Evolutionary conservation across 1,140 invertebrate species (phyloP), one percentile per base, ranked within the genome.

Genomic region (Bombus turneri): DNA sequence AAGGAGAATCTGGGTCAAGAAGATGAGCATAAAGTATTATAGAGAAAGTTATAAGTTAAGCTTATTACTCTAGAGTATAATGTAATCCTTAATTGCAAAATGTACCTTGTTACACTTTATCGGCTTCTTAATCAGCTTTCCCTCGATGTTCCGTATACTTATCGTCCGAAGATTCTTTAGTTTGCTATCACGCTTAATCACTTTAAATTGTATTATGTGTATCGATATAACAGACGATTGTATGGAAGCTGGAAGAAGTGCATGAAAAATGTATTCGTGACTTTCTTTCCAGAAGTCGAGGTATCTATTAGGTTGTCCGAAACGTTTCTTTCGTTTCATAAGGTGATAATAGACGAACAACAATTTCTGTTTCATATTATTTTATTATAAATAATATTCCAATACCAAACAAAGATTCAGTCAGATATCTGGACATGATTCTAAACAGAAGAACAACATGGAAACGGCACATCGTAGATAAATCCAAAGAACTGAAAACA

Each of bases 21-120:
- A 41, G 71, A 43, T 73, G 41, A 73, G 37, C 28, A 8, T 43
- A 15, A 31, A 43, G 41, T 73, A 73, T 73, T 31, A 47, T 31
- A 73, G n/a, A 18, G n/a, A 6, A 4, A 73, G 41, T 73, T 43
- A 39, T 39, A 25, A 73, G 71, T 43, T 73, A 73, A 73, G 71
- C 71, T 43, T 18, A 73, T 73, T 73, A 73, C n/a, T 43, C 28
- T 10, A 25, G 1, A 12, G 28, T 72, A n/a, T 72, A 72, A 72
- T 72, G 69, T 72, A 73, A 73, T 43, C 39, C 41, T 43, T 73
- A 73, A 73, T 73, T 73, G 71, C 71, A 73, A 73, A 73, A 73
- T 73, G 37, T 39, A 73, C 71, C 13, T 73, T 73, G 39, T 43
- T 73, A 73, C 41, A 22, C 39, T 73, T 43, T 31, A 73, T 73